Conservation (phyloP, 2,113 vertebrate species). For the Paramormyrops kingsleyae region DNA sequence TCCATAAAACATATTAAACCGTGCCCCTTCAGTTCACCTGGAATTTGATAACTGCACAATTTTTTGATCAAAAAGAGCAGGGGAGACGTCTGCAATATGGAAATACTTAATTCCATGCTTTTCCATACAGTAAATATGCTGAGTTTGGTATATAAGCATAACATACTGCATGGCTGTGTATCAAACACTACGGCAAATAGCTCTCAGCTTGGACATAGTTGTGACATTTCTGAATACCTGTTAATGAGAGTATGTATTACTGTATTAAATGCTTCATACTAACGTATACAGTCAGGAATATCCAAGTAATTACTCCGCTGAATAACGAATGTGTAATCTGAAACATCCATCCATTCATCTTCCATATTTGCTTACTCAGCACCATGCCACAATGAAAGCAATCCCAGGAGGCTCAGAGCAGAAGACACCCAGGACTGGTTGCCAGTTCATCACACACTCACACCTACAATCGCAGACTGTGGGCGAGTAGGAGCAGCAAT, state of each 20-base stretch:
- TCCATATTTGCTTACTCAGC: not conserved
- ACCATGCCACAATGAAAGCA: not conserved
- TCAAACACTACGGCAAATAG: not conserved
- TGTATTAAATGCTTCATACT: not conserved
- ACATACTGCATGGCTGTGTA: not conserved
- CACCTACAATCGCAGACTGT: not conserved
- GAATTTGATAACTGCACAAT: not conserved
- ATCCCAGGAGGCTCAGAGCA: not conserved
- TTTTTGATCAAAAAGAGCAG: not conserved
- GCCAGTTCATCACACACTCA: not conserved
- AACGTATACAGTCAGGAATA: not conserved
- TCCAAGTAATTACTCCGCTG: not conserved
- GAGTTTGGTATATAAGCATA: not conserved
- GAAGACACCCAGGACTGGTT: not conserved
- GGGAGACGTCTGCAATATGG: not conserved
- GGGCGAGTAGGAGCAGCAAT: not conserved
- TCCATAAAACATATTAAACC: constrained; percentile 2
- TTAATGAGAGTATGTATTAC: not conserved
- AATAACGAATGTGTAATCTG: not conserved
- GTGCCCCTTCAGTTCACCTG: not conserved
- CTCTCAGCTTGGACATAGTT: not conserved
- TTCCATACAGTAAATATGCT: not conserved
- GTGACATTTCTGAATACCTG: not conserved
- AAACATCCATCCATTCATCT: not conserved
- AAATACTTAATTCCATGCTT: not conserved